Evolutionary conservation across 2,113 vertebrate species (phyloP).

Genomic region (Coptodon rendalli): DNA sequence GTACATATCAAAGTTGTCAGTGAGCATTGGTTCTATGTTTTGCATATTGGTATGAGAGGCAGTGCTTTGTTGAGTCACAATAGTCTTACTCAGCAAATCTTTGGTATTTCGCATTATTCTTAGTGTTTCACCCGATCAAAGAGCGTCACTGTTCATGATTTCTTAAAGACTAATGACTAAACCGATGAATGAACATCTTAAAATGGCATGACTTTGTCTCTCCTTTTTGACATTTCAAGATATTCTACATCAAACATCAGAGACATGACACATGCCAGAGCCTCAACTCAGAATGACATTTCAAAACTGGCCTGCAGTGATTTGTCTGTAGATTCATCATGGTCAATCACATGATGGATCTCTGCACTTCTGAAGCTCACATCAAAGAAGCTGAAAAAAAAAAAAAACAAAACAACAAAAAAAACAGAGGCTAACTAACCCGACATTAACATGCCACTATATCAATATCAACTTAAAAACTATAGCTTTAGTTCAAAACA

Average conservation of each 20-base stretch:
- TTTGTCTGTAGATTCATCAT: slow-evolving; percentile 60
- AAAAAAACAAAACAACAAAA: neutral
- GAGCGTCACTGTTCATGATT: neutral
- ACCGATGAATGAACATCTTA: neutral
- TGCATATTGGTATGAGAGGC: neutral
- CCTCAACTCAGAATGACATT: slow-evolving; percentile 64
- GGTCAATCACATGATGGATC: slow-evolving; percentile 46
- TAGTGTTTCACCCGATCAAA: neutral
- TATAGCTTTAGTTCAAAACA: neutral
- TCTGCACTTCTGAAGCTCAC: neutral
- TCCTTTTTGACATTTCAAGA: slow-evolving; percentile 43
- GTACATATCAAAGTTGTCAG: neutral
- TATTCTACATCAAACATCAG: slow-evolving; percentile 18
- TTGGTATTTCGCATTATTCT: neutral
- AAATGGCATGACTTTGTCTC: slow-evolving; percentile 22
- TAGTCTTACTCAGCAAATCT: neutral
- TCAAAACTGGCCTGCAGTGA: slow-evolving; percentile 59
- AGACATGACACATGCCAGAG: slow-evolving; percentile 29
- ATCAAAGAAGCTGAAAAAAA: slow-evolving; percentile 23
- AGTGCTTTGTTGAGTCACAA: neutral
- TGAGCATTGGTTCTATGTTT: neutral
- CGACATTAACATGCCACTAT: slow-evolving; percentile 35
- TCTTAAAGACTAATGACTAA: neutral
- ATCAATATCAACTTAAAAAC: slow-evolving; percentile 10
- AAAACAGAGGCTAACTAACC: slow-evolving; percentile 40